Conservation (phyloP, 1,140 invertebrate genomes). For the Temnothorax curvispinosus region DNA sequence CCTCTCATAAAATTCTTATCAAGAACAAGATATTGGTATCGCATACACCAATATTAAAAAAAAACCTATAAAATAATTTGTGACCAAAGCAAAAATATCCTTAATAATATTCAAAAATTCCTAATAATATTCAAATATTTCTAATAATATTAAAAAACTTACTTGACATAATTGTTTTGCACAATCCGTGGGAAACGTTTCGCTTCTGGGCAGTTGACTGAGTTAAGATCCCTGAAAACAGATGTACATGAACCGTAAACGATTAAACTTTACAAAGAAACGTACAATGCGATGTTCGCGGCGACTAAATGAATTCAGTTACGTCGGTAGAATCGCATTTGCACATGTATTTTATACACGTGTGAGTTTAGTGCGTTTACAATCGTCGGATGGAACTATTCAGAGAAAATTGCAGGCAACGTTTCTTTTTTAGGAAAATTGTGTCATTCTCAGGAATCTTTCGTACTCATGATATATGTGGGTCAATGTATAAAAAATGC, state of each 20-base stretch:
- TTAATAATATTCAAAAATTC: neutral
- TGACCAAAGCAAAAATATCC: neutral
- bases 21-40: neutral
- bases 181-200: slow-evolving; percentile 29
- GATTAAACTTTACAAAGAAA: slow-evolving; percentile 24
- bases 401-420: slow-evolving; percentile 21
- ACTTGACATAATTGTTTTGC: neutral
- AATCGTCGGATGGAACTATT: slow-evolving; percentile 13
- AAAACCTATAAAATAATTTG: neutral
- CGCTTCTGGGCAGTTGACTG: neutral
- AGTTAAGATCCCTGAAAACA: slow-evolving; percentile 18
- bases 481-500: slow-evolving; percentile 51
- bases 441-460: slow-evolving; percentile 36
- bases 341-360: neutral
- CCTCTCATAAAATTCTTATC: neutral
- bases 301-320: slow-evolving; percentile 30
- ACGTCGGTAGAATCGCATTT: neutral
- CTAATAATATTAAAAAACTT: neutral
- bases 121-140: neutral
- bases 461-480: slow-evolving; percentile 40
- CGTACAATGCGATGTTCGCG: slow-evolving; percentile 26
- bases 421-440: slow-evolving; percentile 59
- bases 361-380: neutral
- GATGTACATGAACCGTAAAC: neutral
- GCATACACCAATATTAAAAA: neutral